These are phyloP conservation scores for Sandelia bainsii DNA, from an alignment of 2,797 vertebrate genomes.

Conservation along the genomic window DNA sequence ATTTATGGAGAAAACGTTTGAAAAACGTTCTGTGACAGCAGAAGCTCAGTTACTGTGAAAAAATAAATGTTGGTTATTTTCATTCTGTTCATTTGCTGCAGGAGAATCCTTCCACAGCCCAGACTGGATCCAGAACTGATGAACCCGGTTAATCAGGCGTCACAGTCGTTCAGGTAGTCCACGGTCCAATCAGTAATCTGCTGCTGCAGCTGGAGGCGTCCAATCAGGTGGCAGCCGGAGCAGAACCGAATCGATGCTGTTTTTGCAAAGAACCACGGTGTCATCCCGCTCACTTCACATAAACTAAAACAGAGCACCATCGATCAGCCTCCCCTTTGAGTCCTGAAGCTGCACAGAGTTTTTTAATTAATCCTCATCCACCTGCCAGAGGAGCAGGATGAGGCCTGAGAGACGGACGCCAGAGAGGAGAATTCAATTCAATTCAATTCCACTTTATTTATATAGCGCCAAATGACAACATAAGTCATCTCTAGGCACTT, in stretches of 20 bases:
- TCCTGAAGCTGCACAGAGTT: constrained; percentile 17
- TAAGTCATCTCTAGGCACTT: no score
- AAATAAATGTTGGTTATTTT: no score
- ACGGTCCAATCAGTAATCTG: constrained; percentile 4
- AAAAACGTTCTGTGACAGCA: no score
- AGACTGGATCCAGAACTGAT: no score
- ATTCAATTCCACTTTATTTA: no score
- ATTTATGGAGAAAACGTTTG: no score
- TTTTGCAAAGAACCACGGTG: background rate
- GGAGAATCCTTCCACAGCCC: no score
- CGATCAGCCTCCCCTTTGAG: constrained; percentile 31
- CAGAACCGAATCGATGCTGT: constrained; percentile 18
- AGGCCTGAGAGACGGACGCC: background rate
- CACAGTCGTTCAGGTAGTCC: constrained; percentile 12
- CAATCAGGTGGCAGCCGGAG: constrained; percentile 27
- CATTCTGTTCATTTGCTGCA: no score
- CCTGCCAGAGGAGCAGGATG: background rate
- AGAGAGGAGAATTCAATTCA: constrained; percentile 3
- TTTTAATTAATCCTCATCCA: constrained; percentile 42
- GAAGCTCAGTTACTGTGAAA: no score
- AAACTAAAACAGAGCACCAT: constrained; percentile 38
- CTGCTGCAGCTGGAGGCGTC: constrained; percentile 25
- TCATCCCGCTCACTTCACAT: constrained; percentile 17
- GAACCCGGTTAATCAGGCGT: constrained; percentile 10
- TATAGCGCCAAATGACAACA: no score